phyloP scores from a whole-genome alignment of 2,888 invertebrate species.

The Smittia aterrima region DNA sequence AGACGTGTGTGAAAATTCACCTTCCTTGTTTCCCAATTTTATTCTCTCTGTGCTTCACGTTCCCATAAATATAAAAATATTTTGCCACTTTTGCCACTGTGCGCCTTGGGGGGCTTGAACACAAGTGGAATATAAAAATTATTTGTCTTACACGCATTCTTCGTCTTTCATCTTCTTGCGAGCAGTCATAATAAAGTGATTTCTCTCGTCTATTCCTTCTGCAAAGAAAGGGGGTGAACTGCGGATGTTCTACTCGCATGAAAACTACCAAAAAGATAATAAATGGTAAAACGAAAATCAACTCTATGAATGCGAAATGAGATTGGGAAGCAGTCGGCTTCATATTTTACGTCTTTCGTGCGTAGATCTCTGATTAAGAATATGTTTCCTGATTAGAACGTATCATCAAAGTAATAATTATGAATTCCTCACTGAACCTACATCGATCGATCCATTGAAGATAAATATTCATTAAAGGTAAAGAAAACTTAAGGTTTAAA shows the following conservation, averaged over 20 bases:
- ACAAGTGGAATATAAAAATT: slow-evolving; percentile 39
- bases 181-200: slow-evolving; percentile 39
- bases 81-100: background rate
- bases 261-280: slow-evolving; percentile 39
- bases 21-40: slow-evolving; percentile 32
- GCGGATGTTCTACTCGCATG: background rate
- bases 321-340: slow-evolving; percentile 6
- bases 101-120: slow-evolving; percentile 14
- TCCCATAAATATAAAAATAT: slow-evolving; percentile 37
- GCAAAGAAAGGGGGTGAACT: background rate
- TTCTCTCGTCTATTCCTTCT: slow-evolving; percentile 3
- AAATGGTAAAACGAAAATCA: slow-evolving; percentile 41
- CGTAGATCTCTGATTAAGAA: slow-evolving; percentile 38
- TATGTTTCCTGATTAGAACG: slow-evolving; percentile 33
- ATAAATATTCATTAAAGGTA: background rate
- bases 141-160: slow-evolving; percentile 41
- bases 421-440: background rate
- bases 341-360: slow-evolving; percentile 18
- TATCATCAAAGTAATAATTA: slow-evolving; percentile 34
- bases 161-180: slow-evolving; percentile 37
- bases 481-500: background rate
- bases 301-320: slow-evolving; percentile 41
- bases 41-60: background rate
- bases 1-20: slow-evolving; percentile 37
- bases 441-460: background rate